A percentile compares a stretch with the other conserved stretches of the same genome.
These are phyloP conservation scores for Cricetomys ansorgei DNA, from an alignment of 2,113 vertebrate species.

Conservation along the genomic window DNA sequence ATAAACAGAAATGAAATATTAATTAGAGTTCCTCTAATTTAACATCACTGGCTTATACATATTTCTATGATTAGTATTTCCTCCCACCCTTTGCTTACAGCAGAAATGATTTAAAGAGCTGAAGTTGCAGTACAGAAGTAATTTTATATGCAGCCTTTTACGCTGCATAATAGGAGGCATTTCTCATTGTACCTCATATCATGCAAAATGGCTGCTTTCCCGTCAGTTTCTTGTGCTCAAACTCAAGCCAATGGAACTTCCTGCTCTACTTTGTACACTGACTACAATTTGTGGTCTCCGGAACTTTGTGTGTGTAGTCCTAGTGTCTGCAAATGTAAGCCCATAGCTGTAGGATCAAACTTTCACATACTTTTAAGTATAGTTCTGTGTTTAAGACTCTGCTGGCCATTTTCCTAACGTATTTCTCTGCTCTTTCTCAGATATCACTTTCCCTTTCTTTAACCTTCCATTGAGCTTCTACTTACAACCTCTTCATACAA, in stretches of 20 bases:
- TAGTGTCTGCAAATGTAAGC: background rate
- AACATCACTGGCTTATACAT: slow-evolving; percentile 14
- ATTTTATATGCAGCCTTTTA: slow-evolving; percentile 71
- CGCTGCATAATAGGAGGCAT: slow-evolving; percentile 41
- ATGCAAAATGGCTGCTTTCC: slow-evolving; percentile 63
- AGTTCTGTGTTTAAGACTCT: background rate
- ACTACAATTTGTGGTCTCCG: background rate
- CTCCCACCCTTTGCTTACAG: slow-evolving; percentile 15
- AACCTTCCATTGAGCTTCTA: background rate
- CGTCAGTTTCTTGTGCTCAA: slow-evolving; percentile 55
- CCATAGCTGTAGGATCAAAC: background rate
- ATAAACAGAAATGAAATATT: background rate
- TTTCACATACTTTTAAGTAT: background rate
- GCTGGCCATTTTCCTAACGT: background rate
- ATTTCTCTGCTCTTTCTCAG: background rate
- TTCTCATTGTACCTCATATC: slow-evolving; percentile 68
- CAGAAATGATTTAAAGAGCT: slow-evolving; percentile 64
- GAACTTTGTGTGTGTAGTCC: background rate
- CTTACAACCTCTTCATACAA: background rate
- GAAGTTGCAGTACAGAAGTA: slow-evolving; percentile 23
- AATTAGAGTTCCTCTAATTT: slow-evolving; percentile 3
- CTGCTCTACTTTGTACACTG: background rate
- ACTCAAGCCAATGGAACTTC: slow-evolving; percentile 30
- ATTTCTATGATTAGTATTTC: slow-evolving; percentile 38
- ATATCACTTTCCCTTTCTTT: background rate